phyloP scores from a whole-genome alignment of 2,888 invertebrate genomes.

The Erynnis tages region DNA sequence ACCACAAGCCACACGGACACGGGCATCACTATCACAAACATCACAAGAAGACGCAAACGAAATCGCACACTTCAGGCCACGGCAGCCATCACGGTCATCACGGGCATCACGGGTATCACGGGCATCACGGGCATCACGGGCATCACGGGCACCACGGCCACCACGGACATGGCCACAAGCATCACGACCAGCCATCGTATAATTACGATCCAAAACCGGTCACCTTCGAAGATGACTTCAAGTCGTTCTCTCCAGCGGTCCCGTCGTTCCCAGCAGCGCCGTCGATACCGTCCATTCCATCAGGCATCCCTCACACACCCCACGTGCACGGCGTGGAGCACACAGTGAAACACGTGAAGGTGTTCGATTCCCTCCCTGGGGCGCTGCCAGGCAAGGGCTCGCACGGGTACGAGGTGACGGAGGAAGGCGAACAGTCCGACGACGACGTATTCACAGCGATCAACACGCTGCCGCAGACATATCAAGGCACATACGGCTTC shows the following conservation, averaged over 20 bases:
- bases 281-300: slow-evolving; percentile 44
- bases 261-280: slow-evolving; percentile 49
- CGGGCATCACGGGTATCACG: slow-evolving; percentile 45
- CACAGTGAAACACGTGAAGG: slow-evolving; percentile 70
- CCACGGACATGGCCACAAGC: slow-evolving; percentile 47
- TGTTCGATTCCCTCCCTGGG: slow-evolving; percentile 64
- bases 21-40: slow-evolving; percentile 61
- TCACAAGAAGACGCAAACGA: slow-evolving; percentile 60
- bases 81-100: slow-evolving; percentile 44
- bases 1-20: slow-evolving; percentile 60
- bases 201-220: slow-evolving; percentile 41
- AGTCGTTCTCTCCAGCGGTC: slow-evolving; percentile 49
- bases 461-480: slow-evolving; percentile 56
- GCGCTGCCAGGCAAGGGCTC: slow-evolving; percentile 43
- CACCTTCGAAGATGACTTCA: slow-evolving; percentile 57
- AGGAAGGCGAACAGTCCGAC: slow-evolving; percentile 61
- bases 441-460: slow-evolving; percentile 61
- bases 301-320: slow-evolving; percentile 43
- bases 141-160: slow-evolving; percentile 33
- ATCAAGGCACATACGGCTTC: slow-evolving; percentile 59
- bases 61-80: slow-evolving; percentile 43
- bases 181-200: slow-evolving; percentile 45
- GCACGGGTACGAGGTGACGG: slow-evolving; percentile 70
- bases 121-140: slow-evolving; percentile 38
- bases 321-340: slow-evolving; percentile 54